These are phyloP conservation scores for Denticeps clupeoides DNA, from an alignment of 2,797 vertebrate species.

Conservation along the genomic window DNA sequence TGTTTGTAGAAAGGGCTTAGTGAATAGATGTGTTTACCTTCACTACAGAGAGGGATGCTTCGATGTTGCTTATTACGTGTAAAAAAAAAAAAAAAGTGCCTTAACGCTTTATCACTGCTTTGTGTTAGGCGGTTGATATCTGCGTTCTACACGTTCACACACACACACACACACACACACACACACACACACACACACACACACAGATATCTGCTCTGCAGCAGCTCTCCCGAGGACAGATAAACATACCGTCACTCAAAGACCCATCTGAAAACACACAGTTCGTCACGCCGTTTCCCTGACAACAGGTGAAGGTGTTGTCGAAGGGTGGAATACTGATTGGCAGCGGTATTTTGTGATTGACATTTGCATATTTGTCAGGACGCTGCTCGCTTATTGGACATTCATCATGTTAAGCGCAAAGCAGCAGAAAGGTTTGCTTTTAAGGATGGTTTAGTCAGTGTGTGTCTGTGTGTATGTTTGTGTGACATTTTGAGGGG, in stretches of 20 bases:
- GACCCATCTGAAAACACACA: not conserved
- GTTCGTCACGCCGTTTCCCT: not conserved
- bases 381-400: not conserved
- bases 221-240: not conserved
- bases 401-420: too few relatives aligned
- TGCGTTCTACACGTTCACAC: conserved; percentile 17
- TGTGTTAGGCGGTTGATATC: conserved; percentile 50
- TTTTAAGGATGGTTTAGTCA: not conserved
- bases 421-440: not conserved
- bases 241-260: not conserved
- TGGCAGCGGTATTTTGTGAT: too few relatives aligned
- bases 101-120: conserved; percentile 56
- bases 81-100: conserved; percentile 48
- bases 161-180: conserved; percentile 5
- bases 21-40: conserved; percentile 55
- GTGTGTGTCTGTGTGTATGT: too few relatives aligned
- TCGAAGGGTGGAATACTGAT: too few relatives aligned
- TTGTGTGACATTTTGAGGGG: too few relatives aligned
- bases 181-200: conserved; percentile 25
- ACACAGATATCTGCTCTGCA: conserved; percentile 9
- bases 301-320: not conserved
- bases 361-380: not conserved
- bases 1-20: conserved; percentile 41
- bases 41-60: conserved; percentile 37
- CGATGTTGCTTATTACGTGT: conserved; percentile 60